phyloP scores from a whole-genome alignment of 2,113 vertebrate species.

The Nansenia antarctica region DNA sequence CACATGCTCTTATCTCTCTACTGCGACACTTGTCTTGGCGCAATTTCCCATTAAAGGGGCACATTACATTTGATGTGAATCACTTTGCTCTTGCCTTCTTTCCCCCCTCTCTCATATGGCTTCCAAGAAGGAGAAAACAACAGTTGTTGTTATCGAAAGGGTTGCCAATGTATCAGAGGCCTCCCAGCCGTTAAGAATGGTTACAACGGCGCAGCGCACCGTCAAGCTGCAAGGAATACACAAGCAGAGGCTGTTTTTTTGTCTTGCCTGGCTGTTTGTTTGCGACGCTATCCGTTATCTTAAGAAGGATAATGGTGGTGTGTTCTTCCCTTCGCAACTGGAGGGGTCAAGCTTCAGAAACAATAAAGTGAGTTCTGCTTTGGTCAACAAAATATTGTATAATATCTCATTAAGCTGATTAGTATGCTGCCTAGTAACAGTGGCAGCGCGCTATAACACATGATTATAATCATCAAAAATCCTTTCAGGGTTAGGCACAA shows the following conservation, averaged over 20 bases:
- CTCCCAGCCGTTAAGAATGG: constrained; percentile 39
- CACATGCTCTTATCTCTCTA: constrained; percentile 73
- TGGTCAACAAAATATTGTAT: constrained; percentile 99
- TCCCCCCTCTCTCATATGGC: neutral
- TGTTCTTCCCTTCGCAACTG: constrained; percentile 76
- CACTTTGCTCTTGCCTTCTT: constrained; percentile 52
- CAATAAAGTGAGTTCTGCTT: constrained; percentile 96
- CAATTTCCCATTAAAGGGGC: constrained; percentile 70
- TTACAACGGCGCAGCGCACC: constrained; percentile 31
- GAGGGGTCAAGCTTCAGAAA: constrained; percentile 93
- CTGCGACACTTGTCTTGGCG: constrained; percentile 70
- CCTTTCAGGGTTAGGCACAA: constrained; percentile 82
- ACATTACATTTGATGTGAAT: constrained; percentile 70
- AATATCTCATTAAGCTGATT: constrained; percentile 99
- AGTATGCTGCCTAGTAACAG: constrained; percentile 94
- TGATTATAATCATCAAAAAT: constrained; percentile 94
- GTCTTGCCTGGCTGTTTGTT: constrained; percentile 26
- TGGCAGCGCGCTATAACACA: constrained; percentile 88
- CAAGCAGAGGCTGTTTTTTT: constrained; percentile 41
- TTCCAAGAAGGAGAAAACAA: constrained; percentile 43
- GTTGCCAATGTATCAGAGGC: constrained; percentile 46
- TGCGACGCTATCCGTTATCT: constrained; percentile 67
- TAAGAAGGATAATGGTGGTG: constrained; percentile 82
- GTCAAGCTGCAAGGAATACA: constrained; percentile 34
- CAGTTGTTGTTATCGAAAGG: constrained; percentile 53